phyloP scores from a whole-genome alignment of 2,113 vertebrate species.

The Abramis brama region DNA sequence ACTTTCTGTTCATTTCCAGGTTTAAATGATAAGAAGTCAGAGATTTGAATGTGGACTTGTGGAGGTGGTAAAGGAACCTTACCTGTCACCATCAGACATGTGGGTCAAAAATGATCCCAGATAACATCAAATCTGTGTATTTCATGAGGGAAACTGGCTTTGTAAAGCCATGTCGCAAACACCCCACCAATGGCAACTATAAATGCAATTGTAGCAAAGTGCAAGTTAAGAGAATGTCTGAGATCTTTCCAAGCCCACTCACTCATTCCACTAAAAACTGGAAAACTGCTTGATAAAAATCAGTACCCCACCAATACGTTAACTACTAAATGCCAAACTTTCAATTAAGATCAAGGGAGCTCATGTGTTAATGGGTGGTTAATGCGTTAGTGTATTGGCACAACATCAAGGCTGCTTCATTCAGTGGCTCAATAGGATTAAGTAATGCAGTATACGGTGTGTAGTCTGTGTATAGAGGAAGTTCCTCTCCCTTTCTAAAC shows the following conservation, averaged over 20 bases:
- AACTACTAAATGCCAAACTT: neutral
- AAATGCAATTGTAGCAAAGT: neutral
- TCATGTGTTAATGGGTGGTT: neutral
- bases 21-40: neutral
- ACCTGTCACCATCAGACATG: neutral
- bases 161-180: neutral
- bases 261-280: neutral
- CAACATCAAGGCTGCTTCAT: slow-evolving; percentile 17
- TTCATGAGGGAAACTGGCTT: neutral
- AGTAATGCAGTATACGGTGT: neutral
- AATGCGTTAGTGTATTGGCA: slow-evolving; percentile 9
- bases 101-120: neutral
- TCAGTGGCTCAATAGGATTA: slow-evolving; percentile 18
- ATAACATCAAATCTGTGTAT: neutral
- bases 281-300: slow-evolving; percentile 5
- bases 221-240: neutral
- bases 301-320: neutral
- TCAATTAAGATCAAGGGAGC: neutral
- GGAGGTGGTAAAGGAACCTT: no score
- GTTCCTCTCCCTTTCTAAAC: slow-evolving; percentile 35
- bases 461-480: slow-evolving; percentile 9
- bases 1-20: neutral
- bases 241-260: neutral
- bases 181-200: neutral
- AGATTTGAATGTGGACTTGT: neutral